phyloP scores from a whole-genome alignment of 2,888 invertebrate species.

The Aethes cnicana region DNA sequence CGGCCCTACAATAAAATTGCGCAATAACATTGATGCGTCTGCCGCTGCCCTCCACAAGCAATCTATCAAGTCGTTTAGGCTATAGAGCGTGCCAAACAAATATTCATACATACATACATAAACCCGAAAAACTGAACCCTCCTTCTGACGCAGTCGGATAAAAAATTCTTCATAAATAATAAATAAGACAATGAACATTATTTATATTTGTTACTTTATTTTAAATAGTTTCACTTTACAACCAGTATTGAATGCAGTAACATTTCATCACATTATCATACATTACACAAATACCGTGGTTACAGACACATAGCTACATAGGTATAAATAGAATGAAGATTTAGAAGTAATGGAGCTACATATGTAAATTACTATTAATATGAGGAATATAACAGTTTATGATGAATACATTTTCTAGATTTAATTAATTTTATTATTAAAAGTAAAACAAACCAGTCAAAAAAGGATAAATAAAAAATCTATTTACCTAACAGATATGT shows the following conservation, averaged over 20 bases:
- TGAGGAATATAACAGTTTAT: conserved; percentile 53
- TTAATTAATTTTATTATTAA: conserved; percentile 32
- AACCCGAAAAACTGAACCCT: too few species aligned
- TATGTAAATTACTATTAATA: conserved; percentile 44
- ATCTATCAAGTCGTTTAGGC: too few species aligned
- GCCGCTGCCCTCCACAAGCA: too few species aligned
- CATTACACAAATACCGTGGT: conserved; percentile 68
- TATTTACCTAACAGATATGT: conserved; percentile 73
- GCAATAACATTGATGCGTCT: too few species aligned
- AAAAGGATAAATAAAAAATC: conserved; percentile 47
- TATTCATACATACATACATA: too few species aligned
- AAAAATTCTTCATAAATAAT: too few species aligned
- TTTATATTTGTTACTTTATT: conserved; percentile 74
- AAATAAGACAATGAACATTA: conserved; percentile 23
- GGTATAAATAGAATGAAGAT: conserved; percentile 54
- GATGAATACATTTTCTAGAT: conserved; percentile 43
- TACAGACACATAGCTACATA: conserved; percentile 72
- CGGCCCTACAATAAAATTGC: too few species aligned
- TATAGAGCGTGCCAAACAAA: too few species aligned
- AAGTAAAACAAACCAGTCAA: conserved; percentile 56
- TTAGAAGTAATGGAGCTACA: conserved; percentile 57
- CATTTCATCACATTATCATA: conserved; percentile 72
- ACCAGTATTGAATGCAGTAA: conserved; percentile 78
- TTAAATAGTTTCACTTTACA: conserved; percentile 79
- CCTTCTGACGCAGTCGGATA: too few species aligned